phyloP scores from a whole-genome alignment of 30 jellyfish, hydroid and myxozoan genomes.

The Aurelia coerulea region DNA sequence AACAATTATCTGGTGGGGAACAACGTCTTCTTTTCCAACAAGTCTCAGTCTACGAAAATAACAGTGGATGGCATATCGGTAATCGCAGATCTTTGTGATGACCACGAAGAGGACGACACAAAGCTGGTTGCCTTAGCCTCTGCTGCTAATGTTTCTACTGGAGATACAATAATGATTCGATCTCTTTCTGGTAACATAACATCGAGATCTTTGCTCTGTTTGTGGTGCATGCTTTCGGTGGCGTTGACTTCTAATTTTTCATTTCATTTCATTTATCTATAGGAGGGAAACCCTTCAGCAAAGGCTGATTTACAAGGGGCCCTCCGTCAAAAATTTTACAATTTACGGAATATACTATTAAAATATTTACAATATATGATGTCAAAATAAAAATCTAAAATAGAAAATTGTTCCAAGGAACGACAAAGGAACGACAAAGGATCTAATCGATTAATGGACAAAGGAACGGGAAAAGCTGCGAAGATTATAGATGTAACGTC shows the following conservation, averaged over 20 bases:
- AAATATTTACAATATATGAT: no score
- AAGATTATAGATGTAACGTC: constrained; percentile 46
- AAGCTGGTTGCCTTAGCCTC: constrained; percentile 59
- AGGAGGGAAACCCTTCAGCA: no score
- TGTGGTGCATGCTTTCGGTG: constrained; percentile 17
- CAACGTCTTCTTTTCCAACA: constrained; percentile 29
- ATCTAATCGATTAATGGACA: neutral
- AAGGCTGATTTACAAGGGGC: no score
- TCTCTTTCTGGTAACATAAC: constrained; percentile 27
- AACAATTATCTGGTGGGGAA: neutral
- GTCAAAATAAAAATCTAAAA: no score
- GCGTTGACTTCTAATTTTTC: neutral
- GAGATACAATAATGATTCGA: constrained; percentile 28
- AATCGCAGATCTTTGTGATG: constrained; percentile 11
- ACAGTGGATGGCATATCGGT: constrained; percentile 38
- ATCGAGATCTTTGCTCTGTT: constrained; percentile 40
- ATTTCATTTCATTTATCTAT: no score
- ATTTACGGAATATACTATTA: no score
- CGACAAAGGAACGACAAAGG: no score
- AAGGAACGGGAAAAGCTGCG: constrained; percentile 9
- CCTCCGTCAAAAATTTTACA: no score
- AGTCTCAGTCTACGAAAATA: constrained; percentile 15
- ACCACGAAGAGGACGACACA: constrained; percentile 66
- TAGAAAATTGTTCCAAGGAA: no score
- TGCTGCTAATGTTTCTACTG: constrained; percentile 39